Percentiles rank a stretch among this genome's conserved stretches.
Evolutionary conservation across 2,797 vertebrate genomes (phyloP).

Genomic region (Yasuhikotakia modesta): DNA sequence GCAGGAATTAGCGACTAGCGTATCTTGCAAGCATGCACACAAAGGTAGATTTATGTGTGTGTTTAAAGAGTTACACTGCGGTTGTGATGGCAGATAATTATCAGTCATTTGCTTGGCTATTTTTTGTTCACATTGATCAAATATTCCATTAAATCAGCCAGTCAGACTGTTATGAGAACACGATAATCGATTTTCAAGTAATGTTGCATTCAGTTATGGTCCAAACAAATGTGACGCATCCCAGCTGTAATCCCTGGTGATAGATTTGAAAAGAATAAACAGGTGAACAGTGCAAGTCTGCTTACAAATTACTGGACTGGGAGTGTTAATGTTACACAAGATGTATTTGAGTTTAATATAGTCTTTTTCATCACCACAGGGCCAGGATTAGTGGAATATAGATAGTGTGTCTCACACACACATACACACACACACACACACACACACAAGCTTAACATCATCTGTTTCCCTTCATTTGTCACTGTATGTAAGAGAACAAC

Average conservation of each 20-base stretch:
- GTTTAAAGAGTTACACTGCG: constrained; percentile 10
- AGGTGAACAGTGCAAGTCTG: not conserved
- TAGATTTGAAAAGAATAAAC: constrained; percentile 21
- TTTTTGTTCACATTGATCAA: constrained; percentile 62
- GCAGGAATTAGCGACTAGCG: not conserved
- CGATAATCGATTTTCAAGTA: constrained; percentile 69
- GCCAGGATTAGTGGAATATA: too few species aligned
- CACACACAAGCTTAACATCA: not conserved
- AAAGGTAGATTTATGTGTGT: not conserved
- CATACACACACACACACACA: too few species aligned
- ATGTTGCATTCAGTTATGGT: constrained; percentile 62
- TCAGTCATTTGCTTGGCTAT: constrained; percentile 49
- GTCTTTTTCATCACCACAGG: too few species aligned
- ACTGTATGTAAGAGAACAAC: not conserved
- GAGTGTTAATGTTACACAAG: too few species aligned
- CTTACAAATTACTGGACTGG: not conserved
- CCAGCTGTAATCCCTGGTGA: constrained; percentile 45
- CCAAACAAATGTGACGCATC: constrained; percentile 66
- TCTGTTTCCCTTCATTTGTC: not conserved
- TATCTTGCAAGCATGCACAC: not conserved
- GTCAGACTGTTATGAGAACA: constrained; percentile 61
- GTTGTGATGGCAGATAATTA: constrained; percentile 50
- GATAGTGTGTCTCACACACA: too few species aligned
- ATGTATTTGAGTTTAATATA: too few species aligned
- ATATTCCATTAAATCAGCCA: constrained; percentile 68